A percentile compares a stretch with the other conserved stretches of the same genome.
Evolutionary conservation across 1,140 invertebrate genomes (phyloP).

Genomic region (Panagrolaimus sp.): DNA sequence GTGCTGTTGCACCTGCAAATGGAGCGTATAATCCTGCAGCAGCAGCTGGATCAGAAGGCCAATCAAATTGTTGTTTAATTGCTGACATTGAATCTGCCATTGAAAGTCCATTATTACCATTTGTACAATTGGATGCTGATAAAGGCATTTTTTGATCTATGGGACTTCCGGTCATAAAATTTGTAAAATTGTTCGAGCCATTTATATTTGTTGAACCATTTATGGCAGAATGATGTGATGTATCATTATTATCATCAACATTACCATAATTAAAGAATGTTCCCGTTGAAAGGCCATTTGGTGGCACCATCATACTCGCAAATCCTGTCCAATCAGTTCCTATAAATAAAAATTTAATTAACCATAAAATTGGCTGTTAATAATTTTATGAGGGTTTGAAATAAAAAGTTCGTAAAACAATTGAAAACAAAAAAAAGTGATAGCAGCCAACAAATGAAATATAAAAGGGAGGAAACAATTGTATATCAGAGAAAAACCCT

Average conservation of each 20-base stretch:
- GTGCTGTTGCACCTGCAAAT: background rate
- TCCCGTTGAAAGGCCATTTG: background rate
- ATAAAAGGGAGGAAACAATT: background rate
- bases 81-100: background rate
- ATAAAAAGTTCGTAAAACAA: slow-evolving; percentile 5
- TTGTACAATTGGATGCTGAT: background rate
- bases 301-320: too few relatives aligned
- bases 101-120: background rate
- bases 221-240: background rate
- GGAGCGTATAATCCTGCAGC: background rate
- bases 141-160: background rate
- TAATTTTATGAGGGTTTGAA: background rate
- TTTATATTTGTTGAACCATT: background rate
- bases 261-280: background rate
- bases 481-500: background rate
- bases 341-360: too few relatives aligned
- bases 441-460: background rate
- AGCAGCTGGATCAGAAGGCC: background rate
- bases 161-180: background rate
- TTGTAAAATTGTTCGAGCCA: background rate
- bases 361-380: background rate
- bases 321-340: too few relatives aligned
- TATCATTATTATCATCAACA: background rate
- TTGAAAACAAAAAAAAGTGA: slow-evolving; percentile 7
- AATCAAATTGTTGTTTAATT: background rate